A percentile compares a stretch with the other conserved stretches of the same genome.
phyloP scores from a whole-genome alignment of 2,113 vertebrate genomes.

The Pollimyrus isidori region DNA sequence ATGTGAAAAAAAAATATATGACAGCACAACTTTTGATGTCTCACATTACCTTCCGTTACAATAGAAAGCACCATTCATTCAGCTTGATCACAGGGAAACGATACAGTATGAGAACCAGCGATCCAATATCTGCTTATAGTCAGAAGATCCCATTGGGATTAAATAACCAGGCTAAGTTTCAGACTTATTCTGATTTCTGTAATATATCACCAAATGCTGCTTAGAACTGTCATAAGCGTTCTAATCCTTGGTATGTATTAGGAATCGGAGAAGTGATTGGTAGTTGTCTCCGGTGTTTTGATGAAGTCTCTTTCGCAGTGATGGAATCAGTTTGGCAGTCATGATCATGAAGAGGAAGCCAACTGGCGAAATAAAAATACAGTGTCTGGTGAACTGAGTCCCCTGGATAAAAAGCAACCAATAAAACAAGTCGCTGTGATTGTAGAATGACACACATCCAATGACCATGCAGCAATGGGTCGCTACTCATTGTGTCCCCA shows the following conservation, averaged over 20 bases:
- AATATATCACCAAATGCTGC: neutral
- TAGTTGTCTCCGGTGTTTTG: neutral
- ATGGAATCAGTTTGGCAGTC: neutral
- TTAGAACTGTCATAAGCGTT: neutral
- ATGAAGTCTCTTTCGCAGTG: neutral
- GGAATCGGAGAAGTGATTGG: neutral
- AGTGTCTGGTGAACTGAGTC: neutral
- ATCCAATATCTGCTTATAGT: neutral
- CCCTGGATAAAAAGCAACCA: neutral
- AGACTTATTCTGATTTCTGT: neutral
- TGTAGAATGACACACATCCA: neutral
- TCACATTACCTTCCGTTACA: neutral
- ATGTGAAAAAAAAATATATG: neutral
- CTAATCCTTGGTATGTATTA: neutral
- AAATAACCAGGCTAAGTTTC: neutral
- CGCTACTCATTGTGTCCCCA: neutral
- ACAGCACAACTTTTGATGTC: neutral
- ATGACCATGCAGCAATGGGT: neutral
- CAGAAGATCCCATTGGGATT: neutral
- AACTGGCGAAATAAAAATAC: neutral
- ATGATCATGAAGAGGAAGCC: neutral
- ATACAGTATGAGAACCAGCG: neutral
- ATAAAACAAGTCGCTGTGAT: neutral
- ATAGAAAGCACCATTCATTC: neutral
- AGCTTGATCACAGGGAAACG: neutral